phyloP scores from a whole-genome alignment of 37 sponge, comb jelly and placozoan species.

The Chondrosia reniformis region DNA sequence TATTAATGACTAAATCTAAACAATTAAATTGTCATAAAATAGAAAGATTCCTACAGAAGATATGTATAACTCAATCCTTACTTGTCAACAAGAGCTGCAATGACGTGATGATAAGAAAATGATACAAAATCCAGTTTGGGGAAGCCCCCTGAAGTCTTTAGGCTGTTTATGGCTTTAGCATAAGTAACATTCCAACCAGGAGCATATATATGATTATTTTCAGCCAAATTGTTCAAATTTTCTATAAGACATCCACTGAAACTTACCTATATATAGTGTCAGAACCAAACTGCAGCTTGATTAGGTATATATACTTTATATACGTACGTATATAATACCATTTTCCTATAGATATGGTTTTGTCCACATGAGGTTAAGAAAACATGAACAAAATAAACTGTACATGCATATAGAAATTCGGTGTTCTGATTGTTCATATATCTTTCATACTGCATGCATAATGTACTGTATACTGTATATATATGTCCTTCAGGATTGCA shows the following conservation, averaged over 20 bases:
- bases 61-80: neutral
- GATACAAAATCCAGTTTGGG: constrained; percentile 64
- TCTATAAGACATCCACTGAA: constrained; percentile 70
- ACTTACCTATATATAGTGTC: constrained; percentile 43
- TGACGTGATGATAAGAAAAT: constrained; percentile 56
- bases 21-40: neutral
- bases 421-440: no score
- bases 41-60: neutral
- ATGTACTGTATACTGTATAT: no score
- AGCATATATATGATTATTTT: constrained; percentile 50
- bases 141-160: constrained; percentile 47
- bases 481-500: neutral
- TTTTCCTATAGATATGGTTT: no score
- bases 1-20: neutral
- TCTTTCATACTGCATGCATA: no score
- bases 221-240: constrained; percentile 54
- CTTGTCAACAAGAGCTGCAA: constrained; percentile 53
- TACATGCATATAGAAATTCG: no score
- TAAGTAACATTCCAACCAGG: constrained; percentile 52
- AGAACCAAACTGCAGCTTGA: no score
- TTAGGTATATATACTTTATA: no score
- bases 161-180: constrained; percentile 28
- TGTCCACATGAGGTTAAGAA: neutral
- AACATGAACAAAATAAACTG: neutral
- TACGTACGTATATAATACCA: no score